These are phyloP conservation scores for Eriosoma lanigerum DNA, from an alignment of 1,140 invertebrate genomes.

Conservation along the genomic window DNA sequence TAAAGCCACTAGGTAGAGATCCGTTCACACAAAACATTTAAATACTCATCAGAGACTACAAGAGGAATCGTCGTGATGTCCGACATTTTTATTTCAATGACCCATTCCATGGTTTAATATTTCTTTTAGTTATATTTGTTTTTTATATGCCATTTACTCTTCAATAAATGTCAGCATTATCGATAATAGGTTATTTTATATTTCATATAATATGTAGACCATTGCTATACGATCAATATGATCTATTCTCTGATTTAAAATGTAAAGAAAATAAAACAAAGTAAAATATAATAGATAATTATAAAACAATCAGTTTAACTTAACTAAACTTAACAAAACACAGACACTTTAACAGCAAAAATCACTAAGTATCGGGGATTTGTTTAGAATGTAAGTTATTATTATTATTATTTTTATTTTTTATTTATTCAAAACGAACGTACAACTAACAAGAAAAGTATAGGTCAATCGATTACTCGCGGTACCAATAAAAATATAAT, in stretches of 20 bases:
- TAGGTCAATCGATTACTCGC: slow-evolving; percentile 24
- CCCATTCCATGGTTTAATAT: not conserved
- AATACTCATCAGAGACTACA: too few species aligned
- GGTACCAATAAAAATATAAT: slow-evolving; percentile 3
- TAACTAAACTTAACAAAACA: too few species aligned
- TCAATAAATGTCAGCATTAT: not conserved
- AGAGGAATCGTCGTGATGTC: not conserved
- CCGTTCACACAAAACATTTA: too few species aligned
- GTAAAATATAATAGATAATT: too few species aligned
- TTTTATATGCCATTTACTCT: too few species aligned
- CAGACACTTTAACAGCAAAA: not conserved
- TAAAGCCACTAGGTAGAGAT: too few species aligned
- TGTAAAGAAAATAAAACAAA: not conserved
- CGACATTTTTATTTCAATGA: not conserved
- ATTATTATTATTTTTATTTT: not conserved
- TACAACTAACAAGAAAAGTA: slow-evolving; percentile 2
- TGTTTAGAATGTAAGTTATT: not conserved
- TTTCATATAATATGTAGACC: not conserved
- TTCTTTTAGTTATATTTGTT: not conserved
- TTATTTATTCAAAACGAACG: not conserved
- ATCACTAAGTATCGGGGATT: not conserved
- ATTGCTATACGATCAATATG: not conserved
- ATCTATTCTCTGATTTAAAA: not conserved
- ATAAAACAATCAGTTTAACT: not conserved
- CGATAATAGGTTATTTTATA: not conserved